These are phyloP conservation scores for Geotrupes spiniger DNA, from an alignment of 2,888 invertebrate species.

Conservation along the genomic window DNA sequence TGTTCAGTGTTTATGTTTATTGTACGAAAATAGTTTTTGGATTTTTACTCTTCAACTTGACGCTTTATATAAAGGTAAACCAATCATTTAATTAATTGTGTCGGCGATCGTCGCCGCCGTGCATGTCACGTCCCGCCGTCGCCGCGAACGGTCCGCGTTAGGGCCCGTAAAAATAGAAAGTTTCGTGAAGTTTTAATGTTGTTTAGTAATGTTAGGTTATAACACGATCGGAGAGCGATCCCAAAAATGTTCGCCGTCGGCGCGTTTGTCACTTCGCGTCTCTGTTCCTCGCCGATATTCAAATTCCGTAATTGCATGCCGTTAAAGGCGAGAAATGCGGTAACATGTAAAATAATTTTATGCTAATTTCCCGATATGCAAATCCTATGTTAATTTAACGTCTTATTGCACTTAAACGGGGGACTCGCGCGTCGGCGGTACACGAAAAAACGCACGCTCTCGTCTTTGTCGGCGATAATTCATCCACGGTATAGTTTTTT, in stretches of 20 bases:
- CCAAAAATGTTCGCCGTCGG: conserved; percentile 20
- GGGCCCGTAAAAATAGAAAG: conserved; percentile 12
- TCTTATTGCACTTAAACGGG: conserved; percentile 14
- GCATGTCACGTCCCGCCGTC: background rate
- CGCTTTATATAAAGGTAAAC: conserved; percentile 28
- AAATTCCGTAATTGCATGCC: conserved; percentile 27
- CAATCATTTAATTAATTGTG: conserved; percentile 14
- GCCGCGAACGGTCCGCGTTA: background rate
- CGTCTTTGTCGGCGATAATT: no score
- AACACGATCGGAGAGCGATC: conserved; percentile 15
- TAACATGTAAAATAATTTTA: conserved; percentile 27
- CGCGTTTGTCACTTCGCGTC: background rate
- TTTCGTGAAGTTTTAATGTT: conserved; percentile 29
- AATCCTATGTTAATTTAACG: conserved; percentile 25
- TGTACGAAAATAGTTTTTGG: conserved; percentile 36
- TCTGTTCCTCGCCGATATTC: conserved; percentile 14
- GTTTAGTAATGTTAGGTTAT: conserved; percentile 33
- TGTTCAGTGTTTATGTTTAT: conserved; percentile 35
- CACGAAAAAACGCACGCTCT: no score
- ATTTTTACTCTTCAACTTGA: conserved; percentile 32
- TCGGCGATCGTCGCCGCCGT: no score
- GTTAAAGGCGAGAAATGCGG: conserved; percentile 26
- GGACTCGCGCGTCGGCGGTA: background rate
- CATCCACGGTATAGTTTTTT: no score
- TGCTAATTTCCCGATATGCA: conserved; percentile 27